phyloP scores from a whole-genome alignment of 2,797 vertebrate genomes.

The Coregonus ussuriensis region DNA sequence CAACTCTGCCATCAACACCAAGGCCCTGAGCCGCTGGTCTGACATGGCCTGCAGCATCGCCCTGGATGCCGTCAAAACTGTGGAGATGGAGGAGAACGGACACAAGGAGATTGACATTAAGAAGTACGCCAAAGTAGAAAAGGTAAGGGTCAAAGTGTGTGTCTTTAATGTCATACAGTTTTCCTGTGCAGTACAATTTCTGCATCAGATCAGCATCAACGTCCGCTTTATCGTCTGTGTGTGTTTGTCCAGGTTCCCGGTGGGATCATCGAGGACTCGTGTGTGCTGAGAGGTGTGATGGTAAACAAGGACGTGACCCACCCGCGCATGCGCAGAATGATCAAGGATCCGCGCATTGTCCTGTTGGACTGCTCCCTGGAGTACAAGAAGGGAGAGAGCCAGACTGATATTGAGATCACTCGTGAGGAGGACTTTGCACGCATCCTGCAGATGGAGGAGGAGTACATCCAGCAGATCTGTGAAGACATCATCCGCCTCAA shows the following conservation, averaged over 20 bases:
- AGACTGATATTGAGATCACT: slow-evolving; percentile 97
- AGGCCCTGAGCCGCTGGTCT: slow-evolving; percentile 88
- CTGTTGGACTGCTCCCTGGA: slow-evolving; percentile 95
- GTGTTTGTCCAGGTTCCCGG: slow-evolving; percentile 83
- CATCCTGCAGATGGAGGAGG: slow-evolving; percentile 96
- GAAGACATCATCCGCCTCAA: slow-evolving; percentile 91
- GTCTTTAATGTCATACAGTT: background rate
- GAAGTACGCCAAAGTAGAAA: slow-evolving; percentile 94
- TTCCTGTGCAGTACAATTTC: background rate
- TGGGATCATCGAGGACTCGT: slow-evolving; percentile 90
- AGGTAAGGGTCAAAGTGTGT: slow-evolving; percentile 71
- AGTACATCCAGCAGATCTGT: slow-evolving; percentile 94
- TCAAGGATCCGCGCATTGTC: slow-evolving; percentile 88
- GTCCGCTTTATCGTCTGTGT: background rate
- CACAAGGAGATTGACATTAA: slow-evolving; percentile 96
- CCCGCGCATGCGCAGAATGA: slow-evolving; percentile 86
- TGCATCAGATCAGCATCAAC: background rate
- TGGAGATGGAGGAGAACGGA: slow-evolving; percentile 90
- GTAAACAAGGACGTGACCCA: slow-evolving; percentile 96
- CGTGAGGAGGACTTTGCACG: slow-evolving; percentile 94
- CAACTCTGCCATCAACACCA: slow-evolving; percentile 92
- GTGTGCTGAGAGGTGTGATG: slow-evolving; percentile 91
- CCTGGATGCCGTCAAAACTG: slow-evolving; percentile 88
- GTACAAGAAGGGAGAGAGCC: slow-evolving; percentile 98
- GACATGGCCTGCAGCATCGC: slow-evolving; percentile 90